Evolutionary conservation across 2,888 invertebrate genomes (phyloP).

Genomic region (Linyphia triangularis): DNA sequence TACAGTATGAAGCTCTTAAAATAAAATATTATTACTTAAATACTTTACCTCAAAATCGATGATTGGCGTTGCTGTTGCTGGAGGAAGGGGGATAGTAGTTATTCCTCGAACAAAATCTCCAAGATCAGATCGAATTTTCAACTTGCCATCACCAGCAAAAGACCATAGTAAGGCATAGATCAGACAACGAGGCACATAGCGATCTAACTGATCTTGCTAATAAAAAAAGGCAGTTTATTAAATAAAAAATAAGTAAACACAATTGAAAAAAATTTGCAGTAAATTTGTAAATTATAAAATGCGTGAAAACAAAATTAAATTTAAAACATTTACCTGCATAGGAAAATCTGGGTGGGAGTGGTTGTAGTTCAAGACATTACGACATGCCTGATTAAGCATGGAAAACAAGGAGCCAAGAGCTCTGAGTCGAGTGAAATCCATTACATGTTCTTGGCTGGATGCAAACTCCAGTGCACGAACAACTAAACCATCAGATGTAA

Average conservation of each 20-base stretch:
- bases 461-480: constrained; percentile 93
- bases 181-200: constrained; percentile 95
- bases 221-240: not conserved
- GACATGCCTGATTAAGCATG: constrained; percentile 91
- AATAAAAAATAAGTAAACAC: not conserved
- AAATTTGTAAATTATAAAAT: not conserved
- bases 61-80: constrained; percentile 88
- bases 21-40: not conserved
- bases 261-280: not conserved
- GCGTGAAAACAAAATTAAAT: not conserved
- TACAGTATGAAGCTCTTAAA: too few relatives aligned
- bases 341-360: constrained; percentile 96
- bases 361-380: constrained; percentile 95
- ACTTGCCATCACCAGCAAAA: constrained; percentile 97
- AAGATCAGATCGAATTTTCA: constrained; percentile 95
- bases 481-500: constrained; percentile 95
- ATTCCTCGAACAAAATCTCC: constrained; percentile 95
- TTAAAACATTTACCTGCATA: constrained; percentile 81
- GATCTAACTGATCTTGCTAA: constrained; percentile 93
- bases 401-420: constrained; percentile 95
- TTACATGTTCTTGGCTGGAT: constrained; percentile 94
- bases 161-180: constrained; percentile 98
- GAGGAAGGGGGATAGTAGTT: constrained; percentile 94
- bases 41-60: constrained; percentile 93
- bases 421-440: constrained; percentile 98